phyloP scores from a whole-genome alignment of 2,888 invertebrate genomes.

The Hypercompe scribonia region DNA sequence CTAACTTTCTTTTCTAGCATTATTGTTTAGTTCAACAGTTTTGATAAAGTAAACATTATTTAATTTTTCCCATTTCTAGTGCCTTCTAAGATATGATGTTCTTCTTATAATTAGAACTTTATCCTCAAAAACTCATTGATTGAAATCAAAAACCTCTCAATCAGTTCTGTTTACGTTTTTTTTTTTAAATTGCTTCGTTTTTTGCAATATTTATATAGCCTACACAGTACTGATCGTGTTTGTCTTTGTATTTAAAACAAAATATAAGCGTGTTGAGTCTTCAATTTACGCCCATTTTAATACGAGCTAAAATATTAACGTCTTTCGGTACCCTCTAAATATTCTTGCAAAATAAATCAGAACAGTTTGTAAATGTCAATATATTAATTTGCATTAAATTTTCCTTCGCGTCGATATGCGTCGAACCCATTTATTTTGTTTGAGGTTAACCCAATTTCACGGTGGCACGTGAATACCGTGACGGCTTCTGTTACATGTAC shows the following conservation, averaged over 20 bases:
- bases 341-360: neutral
- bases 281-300: neutral
- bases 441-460: slow-evolving; percentile 75
- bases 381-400: slow-evolving; percentile 62
- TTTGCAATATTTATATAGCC: too few species aligned
- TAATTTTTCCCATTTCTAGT: too few species aligned
- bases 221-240: too few species aligned
- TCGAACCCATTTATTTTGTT: slow-evolving; percentile 67
- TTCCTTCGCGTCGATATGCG: slow-evolving; percentile 53
- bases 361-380: slow-evolving; percentile 51
- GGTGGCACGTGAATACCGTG: slow-evolving; percentile 47
- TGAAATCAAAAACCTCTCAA: too few species aligned
- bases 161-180: too few species aligned
- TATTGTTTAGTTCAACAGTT: too few species aligned
- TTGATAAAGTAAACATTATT: too few species aligned
- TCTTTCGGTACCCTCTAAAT: neutral
- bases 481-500: slow-evolving; percentile 27
- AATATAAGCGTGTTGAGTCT: neutral
- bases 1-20: too few species aligned
- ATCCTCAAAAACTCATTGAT: too few species aligned
- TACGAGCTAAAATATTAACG: neutral
- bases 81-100: too few species aligned
- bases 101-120: too few species aligned
- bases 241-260: neutral
- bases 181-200: too few species aligned